A percentile compares a stretch with the other conserved stretches of the same genome.
phyloP scores from a whole-genome alignment of 2,797 vertebrate genomes.

The Sebastolobus alascanus region DNA sequence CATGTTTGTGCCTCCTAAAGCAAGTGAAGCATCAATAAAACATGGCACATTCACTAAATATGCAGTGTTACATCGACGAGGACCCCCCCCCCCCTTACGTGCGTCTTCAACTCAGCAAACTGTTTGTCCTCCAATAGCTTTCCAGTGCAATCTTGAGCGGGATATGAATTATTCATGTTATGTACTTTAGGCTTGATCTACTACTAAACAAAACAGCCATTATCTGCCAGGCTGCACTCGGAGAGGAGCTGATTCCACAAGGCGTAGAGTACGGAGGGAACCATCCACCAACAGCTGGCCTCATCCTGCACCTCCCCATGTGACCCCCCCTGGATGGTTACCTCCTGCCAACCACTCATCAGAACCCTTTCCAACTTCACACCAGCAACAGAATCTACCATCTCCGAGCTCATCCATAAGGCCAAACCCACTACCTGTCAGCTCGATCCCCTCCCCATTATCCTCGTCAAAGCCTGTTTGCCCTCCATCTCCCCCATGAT shows the following conservation, averaged over 20 bases:
- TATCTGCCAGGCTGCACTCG: slow-evolving; percentile 76
- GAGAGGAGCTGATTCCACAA: slow-evolving; percentile 59
- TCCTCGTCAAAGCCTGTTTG: too few species aligned
- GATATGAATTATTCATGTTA: slow-evolving; percentile 78
- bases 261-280: slow-evolving; percentile 15
- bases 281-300: too few species aligned
- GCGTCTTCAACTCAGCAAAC: slow-evolving; percentile 66
- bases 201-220: slow-evolving; percentile 80
- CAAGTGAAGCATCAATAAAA: slow-evolving; percentile 81
- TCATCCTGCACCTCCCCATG: too few species aligned
- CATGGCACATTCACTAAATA: slow-evolving; percentile 71
- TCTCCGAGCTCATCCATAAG: too few species aligned
- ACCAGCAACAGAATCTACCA: too few species aligned
- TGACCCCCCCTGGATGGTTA: too few species aligned
- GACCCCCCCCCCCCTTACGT: slow-evolving; percentile 44
- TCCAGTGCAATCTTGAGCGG: slow-evolving; percentile 65
- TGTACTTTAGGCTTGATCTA: slow-evolving; percentile 74
- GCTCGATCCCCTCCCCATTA: too few species aligned
- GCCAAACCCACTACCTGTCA: too few species aligned
- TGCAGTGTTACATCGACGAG: slow-evolving; percentile 64
- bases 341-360: too few species aligned
- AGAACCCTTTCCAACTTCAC: too few species aligned
- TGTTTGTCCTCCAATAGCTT: slow-evolving; percentile 72
- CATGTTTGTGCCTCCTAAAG: slow-evolving; percentile 65
- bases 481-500: too few species aligned